Conservation (phyloP, 2,113 vertebrate species). For the Alces alces region DNA sequence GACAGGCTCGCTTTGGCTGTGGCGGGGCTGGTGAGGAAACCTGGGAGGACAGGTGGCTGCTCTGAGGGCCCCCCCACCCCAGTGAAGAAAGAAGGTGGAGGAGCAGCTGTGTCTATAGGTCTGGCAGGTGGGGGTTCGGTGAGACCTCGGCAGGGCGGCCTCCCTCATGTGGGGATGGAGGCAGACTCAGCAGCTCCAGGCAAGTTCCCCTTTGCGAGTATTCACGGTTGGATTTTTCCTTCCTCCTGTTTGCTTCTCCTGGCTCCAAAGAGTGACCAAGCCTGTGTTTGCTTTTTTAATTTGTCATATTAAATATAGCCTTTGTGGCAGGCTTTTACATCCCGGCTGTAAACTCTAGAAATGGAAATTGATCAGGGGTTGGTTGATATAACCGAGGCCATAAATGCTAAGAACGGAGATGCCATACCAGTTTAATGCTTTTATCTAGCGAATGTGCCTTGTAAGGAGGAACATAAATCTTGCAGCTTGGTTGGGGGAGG, state of each 20-base stretch:
- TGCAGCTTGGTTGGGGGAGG: not conserved
- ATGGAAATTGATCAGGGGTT: constrained; percentile 74
- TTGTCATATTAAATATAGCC: constrained; percentile 72
- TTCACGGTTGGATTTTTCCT: not conserved
- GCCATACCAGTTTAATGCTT: constrained; percentile 72
- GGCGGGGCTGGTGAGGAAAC: not conserved
- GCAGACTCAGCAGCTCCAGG: not conserved
- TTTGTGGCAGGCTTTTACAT: constrained; percentile 71
- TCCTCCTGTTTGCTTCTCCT: constrained; percentile 33
- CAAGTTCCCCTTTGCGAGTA: not conserved
- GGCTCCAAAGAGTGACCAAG: constrained; percentile 52
- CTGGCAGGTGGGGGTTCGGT: not conserved
- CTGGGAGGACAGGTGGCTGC: not conserved
- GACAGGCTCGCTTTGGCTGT: not conserved
- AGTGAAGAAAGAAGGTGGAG: not conserved
- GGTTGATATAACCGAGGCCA: constrained; percentile 66
- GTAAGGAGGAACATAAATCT: constrained; percentile 67
- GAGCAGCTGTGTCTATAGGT: not conserved
- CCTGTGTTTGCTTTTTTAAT: constrained; percentile 73
- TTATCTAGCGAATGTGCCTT: constrained; percentile 67
- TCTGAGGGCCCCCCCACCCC: not conserved
- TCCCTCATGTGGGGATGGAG: not conserved
- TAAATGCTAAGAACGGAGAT: constrained; percentile 71
- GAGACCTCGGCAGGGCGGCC: not conserved
- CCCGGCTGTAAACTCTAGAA: constrained; percentile 71